These are phyloP conservation scores for Casuarius casuarius DNA, from an alignment of 2,113 vertebrate genomes.

Conservation along the genomic window DNA sequence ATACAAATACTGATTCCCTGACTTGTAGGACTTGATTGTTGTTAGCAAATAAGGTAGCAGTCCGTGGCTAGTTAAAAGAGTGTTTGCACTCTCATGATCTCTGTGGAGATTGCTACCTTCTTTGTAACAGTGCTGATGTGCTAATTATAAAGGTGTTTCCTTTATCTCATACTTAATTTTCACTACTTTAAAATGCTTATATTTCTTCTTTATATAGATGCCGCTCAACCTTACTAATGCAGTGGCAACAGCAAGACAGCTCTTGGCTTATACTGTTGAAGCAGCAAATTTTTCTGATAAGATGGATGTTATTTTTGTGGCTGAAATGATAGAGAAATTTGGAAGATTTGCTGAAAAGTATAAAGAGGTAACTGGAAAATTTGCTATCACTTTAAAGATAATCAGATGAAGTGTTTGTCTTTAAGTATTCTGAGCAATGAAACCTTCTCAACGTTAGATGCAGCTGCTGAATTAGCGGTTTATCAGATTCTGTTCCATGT, in stretches of 20 bases:
- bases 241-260: constrained; percentile 87
- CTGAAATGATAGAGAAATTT: constrained; percentile 99
- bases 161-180: background rate
- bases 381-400: constrained; percentile 23
- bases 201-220: constrained; percentile 80
- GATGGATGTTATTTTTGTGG: constrained; percentile 98
- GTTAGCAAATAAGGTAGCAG: background rate
- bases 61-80: background rate
- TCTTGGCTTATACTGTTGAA: constrained; percentile 91
- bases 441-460: constrained; percentile 1
- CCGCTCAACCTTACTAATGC: constrained; percentile 95
- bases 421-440: constrained; percentile 34
- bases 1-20: background rate
- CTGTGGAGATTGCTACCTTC: background rate
- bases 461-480: constrained; percentile 43
- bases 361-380: constrained; percentile 86
- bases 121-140: background rate
- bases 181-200: background rate
- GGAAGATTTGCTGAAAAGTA: constrained; percentile 94
- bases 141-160: background rate
- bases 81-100: background rate
- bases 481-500: constrained; percentile 62
- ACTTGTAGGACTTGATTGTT: background rate
- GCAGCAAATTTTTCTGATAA: constrained; percentile 98
- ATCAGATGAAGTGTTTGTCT: background rate